A percentile compares a stretch with the other conserved stretches of the same genome.
Evolutionary conservation across 2,113 vertebrate genomes (phyloP).

Genomic region (Corythornis madagascariensis): DNA sequence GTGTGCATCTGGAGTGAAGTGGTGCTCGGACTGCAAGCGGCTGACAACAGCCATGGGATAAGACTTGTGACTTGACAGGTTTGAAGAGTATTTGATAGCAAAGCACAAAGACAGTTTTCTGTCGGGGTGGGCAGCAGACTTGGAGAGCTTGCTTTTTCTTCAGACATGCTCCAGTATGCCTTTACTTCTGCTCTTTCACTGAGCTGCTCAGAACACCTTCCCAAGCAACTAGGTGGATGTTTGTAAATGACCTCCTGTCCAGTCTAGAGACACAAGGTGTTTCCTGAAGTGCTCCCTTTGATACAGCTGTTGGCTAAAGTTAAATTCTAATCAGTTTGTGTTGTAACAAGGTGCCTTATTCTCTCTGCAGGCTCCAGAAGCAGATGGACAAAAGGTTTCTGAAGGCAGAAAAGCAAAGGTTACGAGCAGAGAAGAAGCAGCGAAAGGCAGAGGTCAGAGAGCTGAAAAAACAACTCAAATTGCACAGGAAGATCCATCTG

Average conservation of each 20-base stretch:
- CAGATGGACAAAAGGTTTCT: conserved; percentile 94
- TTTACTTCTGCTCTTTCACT: not conserved
- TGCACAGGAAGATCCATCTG: conserved; percentile 91
- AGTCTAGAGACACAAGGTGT: not conserved
- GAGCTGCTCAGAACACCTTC: not conserved
- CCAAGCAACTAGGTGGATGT: not conserved
- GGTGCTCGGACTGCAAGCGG: not conserved
- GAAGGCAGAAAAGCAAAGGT: conserved; percentile 94
- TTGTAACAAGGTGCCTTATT: not conserved
- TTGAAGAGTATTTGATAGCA: not conserved
- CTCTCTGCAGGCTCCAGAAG: conserved; percentile 85
- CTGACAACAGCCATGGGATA: not conserved
- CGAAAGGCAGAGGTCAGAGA: conserved; percentile 95
- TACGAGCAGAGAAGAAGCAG: conserved; percentile 95
- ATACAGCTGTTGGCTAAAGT: not conserved
- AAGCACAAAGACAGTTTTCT: not conserved
- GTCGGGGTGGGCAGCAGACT: not conserved
- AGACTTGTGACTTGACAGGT: too few relatives aligned
- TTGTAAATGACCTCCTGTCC: not conserved
- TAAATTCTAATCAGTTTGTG: not conserved
- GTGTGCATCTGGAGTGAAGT: too few relatives aligned
- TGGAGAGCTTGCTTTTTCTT: not conserved
- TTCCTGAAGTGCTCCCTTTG: not conserved
- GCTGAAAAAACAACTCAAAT: conserved; percentile 95
- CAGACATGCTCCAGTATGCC: not conserved